Percentiles rank a stretch among this genome's conserved stretches.
phyloP scores from a whole-genome alignment of 2,888 invertebrate species.

The Geophilus truncorum region DNA sequence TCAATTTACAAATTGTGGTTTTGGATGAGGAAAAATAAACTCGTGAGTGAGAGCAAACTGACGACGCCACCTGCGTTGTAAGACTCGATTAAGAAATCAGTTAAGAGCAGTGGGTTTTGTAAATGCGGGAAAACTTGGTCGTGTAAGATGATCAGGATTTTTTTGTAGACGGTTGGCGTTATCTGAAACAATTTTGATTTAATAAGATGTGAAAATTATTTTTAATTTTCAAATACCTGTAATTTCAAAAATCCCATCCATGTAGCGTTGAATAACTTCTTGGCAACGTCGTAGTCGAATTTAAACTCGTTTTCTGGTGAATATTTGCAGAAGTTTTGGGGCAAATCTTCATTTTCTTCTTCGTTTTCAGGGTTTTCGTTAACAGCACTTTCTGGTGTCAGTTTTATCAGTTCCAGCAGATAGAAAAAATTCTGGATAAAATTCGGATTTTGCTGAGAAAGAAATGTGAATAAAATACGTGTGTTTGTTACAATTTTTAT shows the following conservation, averaged over 20 bases:
- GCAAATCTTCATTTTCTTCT: neutral
- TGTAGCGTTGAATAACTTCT: neutral
- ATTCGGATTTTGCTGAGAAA: neutral
- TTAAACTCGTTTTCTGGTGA: no score
- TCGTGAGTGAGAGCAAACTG: slow-evolving; percentile 84
- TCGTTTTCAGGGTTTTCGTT: neutral
- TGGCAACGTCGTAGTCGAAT: neutral
- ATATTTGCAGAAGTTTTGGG: no score
- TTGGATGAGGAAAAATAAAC: slow-evolving; percentile 81
- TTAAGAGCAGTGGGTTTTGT: slow-evolving; percentile 72
- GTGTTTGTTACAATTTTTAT: no score
- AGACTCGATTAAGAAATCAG: slow-evolving; percentile 87
- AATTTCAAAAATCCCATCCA: slow-evolving; percentile 4
- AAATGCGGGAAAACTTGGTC: slow-evolving; percentile 76
- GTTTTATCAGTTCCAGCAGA: neutral
- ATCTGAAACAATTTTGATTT: slow-evolving; percentile 50
- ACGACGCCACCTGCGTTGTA: slow-evolving; percentile 83
- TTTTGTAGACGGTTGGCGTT: slow-evolving; percentile 62
- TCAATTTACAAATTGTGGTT: slow-evolving; percentile 72
- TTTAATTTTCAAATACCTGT: neutral
- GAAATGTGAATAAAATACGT: no score
- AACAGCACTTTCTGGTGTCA: neutral
- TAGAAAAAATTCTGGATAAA: neutral
- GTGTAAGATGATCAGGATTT: slow-evolving; percentile 71
- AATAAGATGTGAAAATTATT: neutral